Evolutionary conservation across 2,888 invertebrate species (phyloP), one percentile per base, ranked within the genome.

Genomic region (Augochlorella aurata): DNA sequence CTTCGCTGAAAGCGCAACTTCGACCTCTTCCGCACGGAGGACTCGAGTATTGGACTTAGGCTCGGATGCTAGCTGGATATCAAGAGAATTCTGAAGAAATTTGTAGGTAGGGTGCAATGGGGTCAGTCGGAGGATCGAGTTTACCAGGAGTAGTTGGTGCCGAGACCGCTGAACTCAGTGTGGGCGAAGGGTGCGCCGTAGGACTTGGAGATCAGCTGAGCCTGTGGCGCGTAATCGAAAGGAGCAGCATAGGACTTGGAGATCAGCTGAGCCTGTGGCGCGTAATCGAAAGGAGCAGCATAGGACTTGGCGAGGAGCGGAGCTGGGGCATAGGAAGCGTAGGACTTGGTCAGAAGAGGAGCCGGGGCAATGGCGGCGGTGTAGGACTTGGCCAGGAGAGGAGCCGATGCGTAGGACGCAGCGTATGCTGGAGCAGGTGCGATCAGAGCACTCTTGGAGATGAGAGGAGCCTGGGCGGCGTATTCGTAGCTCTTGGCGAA

Each of bases 61-160:
- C 16, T 24, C 14, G 14, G 58, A 24, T 2, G 58, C 8, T 24
- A 16, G 16, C 8, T 8, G 24, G 8, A 16, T 58, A 24, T 2
- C 7, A 58, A 38, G 24, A 58, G 54, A 38, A 69, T 38, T 38
- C 16, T 18, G 38, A 38, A 61, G 3, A 38, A 38, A 63, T 18
- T 24, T 10, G 3, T 16, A 9, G 16, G 16, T 29, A 63, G 38
- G 38, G 9, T 63, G 38, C 18, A 38, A 63, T 38, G 38, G 63
- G 29, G 38, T 24, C 18, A 24, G 3, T n/a, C 9, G 18, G 5
- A 49, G 50, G 44, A 24, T 58, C 50, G 12, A 44, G 21, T 84
- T 89, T 91, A 92, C 91, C 92, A 91, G 47, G 90, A 69, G 78
- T 91, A 91, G 81, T 85, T 89, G 70, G 90, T 83, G 47, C 91